A percentile compares a stretch with the other conserved stretches of the same genome.
Conservation (phyloP, 2,797 vertebrate species). For the Eulemur coronatus region DNA sequence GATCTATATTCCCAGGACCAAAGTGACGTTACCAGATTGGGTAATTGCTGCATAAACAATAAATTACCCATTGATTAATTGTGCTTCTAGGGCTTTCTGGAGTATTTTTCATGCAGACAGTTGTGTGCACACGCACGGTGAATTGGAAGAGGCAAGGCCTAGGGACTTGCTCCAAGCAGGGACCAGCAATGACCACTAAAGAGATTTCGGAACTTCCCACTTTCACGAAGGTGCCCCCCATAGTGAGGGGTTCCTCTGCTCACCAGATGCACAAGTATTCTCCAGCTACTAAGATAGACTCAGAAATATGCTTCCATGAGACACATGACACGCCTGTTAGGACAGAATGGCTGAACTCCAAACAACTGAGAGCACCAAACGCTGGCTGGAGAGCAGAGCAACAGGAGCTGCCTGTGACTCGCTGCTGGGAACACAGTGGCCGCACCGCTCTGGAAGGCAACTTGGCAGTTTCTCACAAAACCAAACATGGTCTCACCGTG, state of each 20-base stretch:
- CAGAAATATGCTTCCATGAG: not conserved
- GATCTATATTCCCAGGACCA: slow-evolving; percentile 1
- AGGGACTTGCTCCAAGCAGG: not conserved
- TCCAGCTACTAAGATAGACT: not conserved
- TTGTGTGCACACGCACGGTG: not conserved
- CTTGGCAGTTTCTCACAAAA: not conserved
- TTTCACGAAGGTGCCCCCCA: not conserved
- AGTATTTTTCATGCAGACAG: slow-evolving; percentile 1
- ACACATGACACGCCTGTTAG: rapidly evolving
- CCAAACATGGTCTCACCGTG: rapidly evolving
- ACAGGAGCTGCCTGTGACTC: rapidly evolving
- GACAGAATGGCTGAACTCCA: not conserved
- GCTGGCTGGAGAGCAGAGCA: rapidly evolving
- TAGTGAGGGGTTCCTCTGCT: not conserved
- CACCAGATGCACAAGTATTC: rapidly evolving
- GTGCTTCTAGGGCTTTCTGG: not conserved
- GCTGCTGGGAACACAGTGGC: rapidly evolving
- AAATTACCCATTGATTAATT: slow-evolving; percentile 43
- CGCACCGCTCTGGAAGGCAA: rapidly evolving
- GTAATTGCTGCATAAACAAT: slow-evolving; percentile 32
- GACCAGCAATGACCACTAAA: not conserved
- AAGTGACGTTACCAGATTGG: slow-evolving; percentile 13
- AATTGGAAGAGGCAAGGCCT: not conserved
- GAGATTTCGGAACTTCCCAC: not conserved
- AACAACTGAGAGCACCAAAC: rapidly evolving